Percentiles rank a stretch among this genome's conserved stretches.
Conservation (phyloP, 2,113 vertebrate genomes). For the Recurvirostra avosetta region DNA sequence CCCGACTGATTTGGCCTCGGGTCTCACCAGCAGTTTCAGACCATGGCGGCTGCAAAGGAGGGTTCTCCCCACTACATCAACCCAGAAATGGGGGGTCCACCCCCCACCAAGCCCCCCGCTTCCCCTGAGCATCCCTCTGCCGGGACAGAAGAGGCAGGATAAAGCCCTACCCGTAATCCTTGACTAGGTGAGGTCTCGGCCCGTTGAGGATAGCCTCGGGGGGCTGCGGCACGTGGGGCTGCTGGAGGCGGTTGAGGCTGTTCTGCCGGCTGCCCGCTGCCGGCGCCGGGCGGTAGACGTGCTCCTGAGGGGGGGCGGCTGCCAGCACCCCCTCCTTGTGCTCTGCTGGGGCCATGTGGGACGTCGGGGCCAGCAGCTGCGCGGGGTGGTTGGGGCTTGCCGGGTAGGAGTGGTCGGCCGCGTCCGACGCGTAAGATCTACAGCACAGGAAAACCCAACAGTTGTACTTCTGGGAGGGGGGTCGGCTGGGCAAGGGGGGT, state of each 20-base stretch:
- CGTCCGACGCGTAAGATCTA: constrained; percentile 84
- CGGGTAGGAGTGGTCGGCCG: constrained; percentile 79
- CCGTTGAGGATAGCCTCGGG: constrained; percentile 83
- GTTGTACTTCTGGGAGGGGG: background rate
- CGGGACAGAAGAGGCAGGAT: background rate
- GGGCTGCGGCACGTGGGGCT: constrained; percentile 70
- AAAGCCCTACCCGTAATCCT: constrained; percentile 81
- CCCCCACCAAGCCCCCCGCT: background rate
- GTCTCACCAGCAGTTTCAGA: fast-evolving
- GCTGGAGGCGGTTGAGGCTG: constrained; percentile 81
- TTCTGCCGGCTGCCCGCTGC: constrained; percentile 76
- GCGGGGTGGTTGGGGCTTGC: constrained; percentile 86
- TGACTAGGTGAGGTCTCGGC: constrained; percentile 81
- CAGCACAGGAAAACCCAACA: background rate
- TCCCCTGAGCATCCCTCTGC: background rate
- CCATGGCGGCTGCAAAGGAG: fast-evolving
- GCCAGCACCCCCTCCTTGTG: constrained; percentile 75
- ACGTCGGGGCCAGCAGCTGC: constrained; percentile 67
- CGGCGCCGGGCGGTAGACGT: constrained; percentile 69
- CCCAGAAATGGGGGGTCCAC: background rate
- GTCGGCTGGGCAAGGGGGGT: background rate
- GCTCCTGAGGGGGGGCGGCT: constrained; percentile 79
- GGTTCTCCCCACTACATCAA: fast-evolving
- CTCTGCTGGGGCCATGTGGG: constrained; percentile 71
- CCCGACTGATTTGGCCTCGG: background rate